Base-by-base conservation (phyloP, 2,113 vertebrate genomes). In the Grammomys surdaster region DNA sequence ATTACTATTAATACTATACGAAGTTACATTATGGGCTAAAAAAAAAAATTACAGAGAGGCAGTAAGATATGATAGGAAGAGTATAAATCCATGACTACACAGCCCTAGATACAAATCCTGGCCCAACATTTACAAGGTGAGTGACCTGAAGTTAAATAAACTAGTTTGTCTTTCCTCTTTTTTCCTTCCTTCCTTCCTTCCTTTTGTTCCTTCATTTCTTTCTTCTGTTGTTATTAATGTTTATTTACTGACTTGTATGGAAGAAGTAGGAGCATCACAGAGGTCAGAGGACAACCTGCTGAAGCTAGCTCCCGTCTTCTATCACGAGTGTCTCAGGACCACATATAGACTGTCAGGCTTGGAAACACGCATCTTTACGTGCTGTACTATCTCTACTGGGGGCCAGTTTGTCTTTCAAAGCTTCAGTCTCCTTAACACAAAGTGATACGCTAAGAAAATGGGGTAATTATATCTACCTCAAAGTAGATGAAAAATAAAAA, bases 1-100 rank as follows among this genome's bases (percentile, higher is more conserved):
- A 76, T 54, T 80, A 94, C 84, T 91, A 96, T 95, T 96, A 97
- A 88, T 96, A 97, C 60, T 96, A 95, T 95, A 96, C 96, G 91
- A 67, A 92, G 54, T 92, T 97, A 95, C 95, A 94, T 95, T 93
- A 95, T 88, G 87, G 80, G 87, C 95, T 97, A 28, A 95, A 96
- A 88, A 94, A 48, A 94, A 94, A 92, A 92, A 96, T 91, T 96
- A 97, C 14, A 96, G 40, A 90, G 8, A 97, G 86, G 93, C 89
- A 95, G 33, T 96, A 89, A 96, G 43, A 97, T 90, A 96, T 33
- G 94, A 92, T n/a, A 67, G 77, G 96, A 97, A 96, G 73, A 97
- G 69, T 67, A 91, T 95, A 73, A 94, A 94, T 58, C 97, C 82
- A 92, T 87, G 96, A 90, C 96, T 93, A 98, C 89, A 98, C 93